Evolutionary conservation across 2,797 vertebrate genomes (phyloP).

Genomic region (Garrulus glandarius): DNA sequence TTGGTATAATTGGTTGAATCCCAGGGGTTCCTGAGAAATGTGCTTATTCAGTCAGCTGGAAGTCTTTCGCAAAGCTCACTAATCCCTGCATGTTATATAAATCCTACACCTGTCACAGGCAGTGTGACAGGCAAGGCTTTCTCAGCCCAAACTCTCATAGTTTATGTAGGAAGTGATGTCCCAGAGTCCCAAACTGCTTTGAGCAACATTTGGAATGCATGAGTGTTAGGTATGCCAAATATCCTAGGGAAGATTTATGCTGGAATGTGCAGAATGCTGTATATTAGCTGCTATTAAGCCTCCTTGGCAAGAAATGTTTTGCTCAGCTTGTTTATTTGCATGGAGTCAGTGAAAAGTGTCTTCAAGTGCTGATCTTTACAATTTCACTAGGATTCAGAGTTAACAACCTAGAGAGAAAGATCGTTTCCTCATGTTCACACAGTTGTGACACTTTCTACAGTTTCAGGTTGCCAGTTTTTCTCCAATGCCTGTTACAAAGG

Average conservation of each 20-base stretch:
- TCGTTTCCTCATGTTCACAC: not conserved
- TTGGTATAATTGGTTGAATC: constrained; percentile 22
- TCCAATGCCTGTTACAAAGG: not conserved
- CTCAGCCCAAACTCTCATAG: not conserved
- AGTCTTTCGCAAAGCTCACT: constrained; percentile 14
- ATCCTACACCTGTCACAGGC: constrained; percentile 49
- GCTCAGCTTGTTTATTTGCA: not conserved
- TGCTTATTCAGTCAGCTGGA: constrained; percentile 45
- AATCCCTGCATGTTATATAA: constrained; percentile 55
- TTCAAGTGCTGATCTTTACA: not conserved
- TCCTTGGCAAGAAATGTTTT: not conserved
- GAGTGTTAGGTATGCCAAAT: not conserved
- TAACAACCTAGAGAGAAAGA: not conserved
- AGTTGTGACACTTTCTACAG: not conserved
- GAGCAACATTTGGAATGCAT: not conserved
- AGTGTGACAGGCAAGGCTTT: constrained; percentile 29
- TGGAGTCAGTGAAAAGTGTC: not conserved
- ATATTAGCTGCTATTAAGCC: constrained; percentile 33
- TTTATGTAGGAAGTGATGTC: not conserved
- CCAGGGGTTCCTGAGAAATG: constrained; percentile 48
- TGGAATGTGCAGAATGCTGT: constrained; percentile 33
- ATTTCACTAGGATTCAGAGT: not conserved
- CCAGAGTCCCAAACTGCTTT: constrained; percentile 3
- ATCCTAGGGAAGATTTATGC: not conserved
- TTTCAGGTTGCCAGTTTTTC: not conserved